These are phyloP conservation scores for Lysandra bellargus DNA, from an alignment of 2,888 invertebrate species.

Conservation along the genomic window DNA sequence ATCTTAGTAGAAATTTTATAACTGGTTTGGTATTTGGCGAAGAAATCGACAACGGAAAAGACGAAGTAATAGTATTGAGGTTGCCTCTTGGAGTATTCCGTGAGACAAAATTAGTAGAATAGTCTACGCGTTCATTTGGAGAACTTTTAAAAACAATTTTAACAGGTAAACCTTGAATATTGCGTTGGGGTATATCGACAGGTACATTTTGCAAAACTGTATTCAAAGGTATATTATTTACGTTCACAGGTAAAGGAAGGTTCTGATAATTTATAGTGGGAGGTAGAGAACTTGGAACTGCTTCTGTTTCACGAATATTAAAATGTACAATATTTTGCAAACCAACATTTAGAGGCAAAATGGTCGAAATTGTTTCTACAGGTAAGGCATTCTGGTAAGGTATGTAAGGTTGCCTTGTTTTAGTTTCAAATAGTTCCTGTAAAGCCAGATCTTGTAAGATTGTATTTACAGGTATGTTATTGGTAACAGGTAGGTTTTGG, in stretches of 20 bases:
- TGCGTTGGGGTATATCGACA: not conserved
- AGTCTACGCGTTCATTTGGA: not conserved
- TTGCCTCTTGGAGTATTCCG: not conserved
- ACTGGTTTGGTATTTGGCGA: not conserved
- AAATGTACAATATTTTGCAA: not conserved
- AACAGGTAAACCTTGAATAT: not conserved
- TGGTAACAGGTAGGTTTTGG: slow-evolving; percentile 36
- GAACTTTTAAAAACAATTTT: not conserved
- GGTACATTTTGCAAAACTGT: not conserved
- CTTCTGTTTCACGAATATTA: not conserved
- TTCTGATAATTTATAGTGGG: not conserved
- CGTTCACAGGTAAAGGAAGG: not conserved
- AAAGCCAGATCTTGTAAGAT: slow-evolving; percentile 28
- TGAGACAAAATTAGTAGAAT: not conserved
- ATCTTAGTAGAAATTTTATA: slow-evolving; percentile 13
- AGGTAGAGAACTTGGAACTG: slow-evolving; percentile 34
- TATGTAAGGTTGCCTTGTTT: not conserved
- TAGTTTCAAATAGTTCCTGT: not conserved
- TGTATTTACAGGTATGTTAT: not conserved
- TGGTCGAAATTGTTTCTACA: not conserved
- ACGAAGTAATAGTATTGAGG: not conserved
- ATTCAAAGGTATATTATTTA: not conserved
- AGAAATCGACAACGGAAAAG: not conserved
- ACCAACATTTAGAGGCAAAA: not conserved
- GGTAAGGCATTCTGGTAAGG: not conserved